Evolutionary conservation across 2,113 vertebrate species (phyloP).

Genomic region (Otus sunia): DNA sequence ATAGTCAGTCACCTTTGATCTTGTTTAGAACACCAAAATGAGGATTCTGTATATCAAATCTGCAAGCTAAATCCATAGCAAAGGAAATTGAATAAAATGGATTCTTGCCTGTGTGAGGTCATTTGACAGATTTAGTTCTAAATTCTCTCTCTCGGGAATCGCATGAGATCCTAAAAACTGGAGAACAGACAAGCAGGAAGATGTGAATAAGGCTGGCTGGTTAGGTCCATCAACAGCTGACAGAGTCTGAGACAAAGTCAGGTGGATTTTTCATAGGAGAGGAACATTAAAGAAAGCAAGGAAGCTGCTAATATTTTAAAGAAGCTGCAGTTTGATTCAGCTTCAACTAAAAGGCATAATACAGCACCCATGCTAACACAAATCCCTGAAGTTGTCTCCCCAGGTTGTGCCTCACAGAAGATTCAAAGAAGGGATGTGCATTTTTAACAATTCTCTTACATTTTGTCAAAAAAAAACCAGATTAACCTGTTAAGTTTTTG

Average conservation of each 20-base stretch:
- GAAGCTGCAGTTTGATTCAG: not conserved
- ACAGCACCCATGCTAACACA: not conserved
- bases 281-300: not conserved
- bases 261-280: not conserved
- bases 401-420: not conserved
- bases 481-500: not conserved
- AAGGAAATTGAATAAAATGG: conserved; percentile 37
- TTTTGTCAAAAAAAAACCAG: not conserved
- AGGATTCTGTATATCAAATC: conserved; percentile 14
- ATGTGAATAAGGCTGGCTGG: not conserved
- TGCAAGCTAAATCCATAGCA: not conserved
- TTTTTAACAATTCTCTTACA: not conserved
- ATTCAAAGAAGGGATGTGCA: not conserved
- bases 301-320: not conserved
- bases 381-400: not conserved
- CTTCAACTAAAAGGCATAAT: not conserved
- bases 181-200: not conserved
- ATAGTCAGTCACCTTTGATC: conserved; percentile 57
- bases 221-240: not conserved
- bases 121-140: conserved; percentile 23
- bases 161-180: not conserved
- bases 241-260: not conserved
- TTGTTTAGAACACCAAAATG: conserved; percentile 45
- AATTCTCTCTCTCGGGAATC: not conserved
- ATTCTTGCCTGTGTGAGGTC: conserved; percentile 36